phyloP scores from a whole-genome alignment of 2,797 vertebrate genomes.

The Pygocentrus nattereri region DNA sequence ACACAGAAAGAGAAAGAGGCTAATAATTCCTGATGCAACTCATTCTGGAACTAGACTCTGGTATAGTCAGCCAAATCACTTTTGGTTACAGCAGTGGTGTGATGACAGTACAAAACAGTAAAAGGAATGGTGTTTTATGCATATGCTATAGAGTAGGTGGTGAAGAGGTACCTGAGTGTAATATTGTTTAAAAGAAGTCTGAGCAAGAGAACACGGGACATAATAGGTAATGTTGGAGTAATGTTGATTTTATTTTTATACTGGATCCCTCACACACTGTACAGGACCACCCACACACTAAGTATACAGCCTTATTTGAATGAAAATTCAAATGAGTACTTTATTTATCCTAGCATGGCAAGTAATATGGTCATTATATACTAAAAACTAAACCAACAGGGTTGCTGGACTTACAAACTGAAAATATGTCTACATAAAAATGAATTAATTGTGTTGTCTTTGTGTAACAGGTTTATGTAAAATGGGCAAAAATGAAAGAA shows the following conservation, averaged over 20 bases:
- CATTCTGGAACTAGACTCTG: background rate
- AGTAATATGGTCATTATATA: background rate
- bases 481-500: no score
- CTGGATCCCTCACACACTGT: background rate
- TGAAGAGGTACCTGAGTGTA: no score
- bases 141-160: background rate
- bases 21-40: background rate
- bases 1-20: background rate
- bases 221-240: background rate
- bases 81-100: background rate
- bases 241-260: background rate
- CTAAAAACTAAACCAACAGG: no score
- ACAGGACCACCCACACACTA: background rate
- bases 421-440: no score
- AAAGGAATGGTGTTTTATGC: background rate
- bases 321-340: no score
- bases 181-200: no score
- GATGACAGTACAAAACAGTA: no score
- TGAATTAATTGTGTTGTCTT: no score
- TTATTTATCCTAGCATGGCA: background rate
- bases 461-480: no score
- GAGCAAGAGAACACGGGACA: background rate
- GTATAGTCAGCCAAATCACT: background rate
- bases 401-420: no score
- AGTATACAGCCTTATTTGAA: background rate